Conservation (phyloP, 2,113 vertebrate genomes). For the Pterocles gutturalis region DNA sequence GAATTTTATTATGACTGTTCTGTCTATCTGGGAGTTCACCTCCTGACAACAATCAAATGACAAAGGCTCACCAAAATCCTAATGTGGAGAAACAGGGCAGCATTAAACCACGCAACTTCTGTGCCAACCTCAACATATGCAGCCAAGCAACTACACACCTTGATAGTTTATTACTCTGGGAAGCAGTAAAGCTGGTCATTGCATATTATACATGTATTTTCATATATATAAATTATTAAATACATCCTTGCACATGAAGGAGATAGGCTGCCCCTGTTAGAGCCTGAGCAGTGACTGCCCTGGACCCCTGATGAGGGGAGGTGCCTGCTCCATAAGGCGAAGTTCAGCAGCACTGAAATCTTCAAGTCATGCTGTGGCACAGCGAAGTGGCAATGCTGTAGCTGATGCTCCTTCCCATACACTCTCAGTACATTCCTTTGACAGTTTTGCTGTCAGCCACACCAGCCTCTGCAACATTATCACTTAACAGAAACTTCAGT, state of each 20-base stretch:
- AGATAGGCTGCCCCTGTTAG: not conserved
- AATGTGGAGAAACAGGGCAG: not conserved
- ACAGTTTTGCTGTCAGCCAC: not conserved
- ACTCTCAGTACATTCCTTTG: not conserved
- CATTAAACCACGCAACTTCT: not conserved
- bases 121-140: not conserved
- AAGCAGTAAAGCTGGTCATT: not conserved
- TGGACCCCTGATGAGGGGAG: not conserved
- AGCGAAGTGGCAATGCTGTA: rapidly evolving
- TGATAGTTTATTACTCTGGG: not conserved
- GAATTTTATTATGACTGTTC: not conserved
- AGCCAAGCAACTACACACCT: not conserved
- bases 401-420: not conserved
- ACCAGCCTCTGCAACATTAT: not conserved
- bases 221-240: not conserved
- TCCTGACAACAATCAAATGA: not conserved
- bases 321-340: not conserved
- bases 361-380: not conserved
- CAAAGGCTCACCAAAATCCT: not conserved
- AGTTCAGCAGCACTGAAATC: not conserved
- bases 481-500: not conserved
- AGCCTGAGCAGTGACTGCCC: not conserved
- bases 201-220: not conserved
- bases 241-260: not conserved
- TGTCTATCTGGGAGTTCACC: not conserved